Evolutionary conservation across 2,888 invertebrate species (phyloP).

Genomic region (Gymnoscelis rufifasciata): DNA sequence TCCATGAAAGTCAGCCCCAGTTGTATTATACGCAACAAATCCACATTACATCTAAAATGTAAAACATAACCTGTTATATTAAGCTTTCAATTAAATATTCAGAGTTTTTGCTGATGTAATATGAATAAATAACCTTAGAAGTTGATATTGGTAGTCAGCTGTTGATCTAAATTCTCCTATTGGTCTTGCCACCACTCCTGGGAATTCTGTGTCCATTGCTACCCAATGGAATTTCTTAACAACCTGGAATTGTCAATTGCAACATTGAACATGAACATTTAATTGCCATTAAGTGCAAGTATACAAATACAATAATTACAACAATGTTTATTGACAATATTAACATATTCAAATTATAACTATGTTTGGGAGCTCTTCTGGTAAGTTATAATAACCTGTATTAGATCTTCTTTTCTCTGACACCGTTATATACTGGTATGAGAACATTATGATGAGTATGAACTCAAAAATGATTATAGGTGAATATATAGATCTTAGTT

Average conservation of each 20-base stretch:
- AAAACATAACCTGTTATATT: neutral
- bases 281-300: no score
- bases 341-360: no score
- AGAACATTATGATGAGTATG: no score
- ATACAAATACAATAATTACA: no score
- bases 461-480: no score
- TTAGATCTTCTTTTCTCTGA: no score
- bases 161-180: conserved; percentile 96
- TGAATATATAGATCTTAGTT: no score
- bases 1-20: conserved; percentile 97
- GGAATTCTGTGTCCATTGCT: conserved; percentile 99
- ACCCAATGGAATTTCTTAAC: conserved; percentile 91
- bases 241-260: conserved; percentile 77
- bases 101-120: neutral
- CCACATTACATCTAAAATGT: conserved; percentile 90
- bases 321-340: no score
- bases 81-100: neutral
- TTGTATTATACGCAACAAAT: conserved; percentile 97
- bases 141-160: conserved; percentile 95
- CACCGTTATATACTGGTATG: no score
- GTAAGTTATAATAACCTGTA: no score
- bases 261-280: no score
- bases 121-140: conserved; percentile 80
- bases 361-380: no score
- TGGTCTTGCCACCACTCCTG: conserved; percentile 97